phyloP scores from a whole-genome alignment of 1,140 invertebrate genomes.

The Mercenaria mercenaria region DNA sequence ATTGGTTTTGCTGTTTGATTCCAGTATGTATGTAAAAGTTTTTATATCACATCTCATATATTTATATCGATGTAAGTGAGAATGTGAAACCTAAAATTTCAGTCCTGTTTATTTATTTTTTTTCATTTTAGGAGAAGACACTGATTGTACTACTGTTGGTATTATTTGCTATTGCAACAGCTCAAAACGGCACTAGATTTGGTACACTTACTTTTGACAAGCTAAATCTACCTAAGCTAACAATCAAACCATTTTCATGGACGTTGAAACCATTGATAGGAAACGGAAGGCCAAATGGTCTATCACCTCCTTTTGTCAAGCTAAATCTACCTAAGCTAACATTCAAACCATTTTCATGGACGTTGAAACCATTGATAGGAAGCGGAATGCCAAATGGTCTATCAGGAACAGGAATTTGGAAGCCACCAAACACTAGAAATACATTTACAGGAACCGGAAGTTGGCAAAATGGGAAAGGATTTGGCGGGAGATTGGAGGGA shows the following conservation, averaged over 20 bases:
- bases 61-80: no score
- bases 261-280: neutral
- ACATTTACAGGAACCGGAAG: neutral
- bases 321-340: neutral
- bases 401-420: neutral
- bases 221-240: neutral
- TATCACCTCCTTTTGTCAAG: no score
- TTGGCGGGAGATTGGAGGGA: neutral
- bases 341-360: neutral
- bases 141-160: neutral
- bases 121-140: neutral
- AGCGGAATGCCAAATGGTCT: neutral
- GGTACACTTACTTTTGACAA: no score
- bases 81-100: no score
- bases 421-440: neutral
- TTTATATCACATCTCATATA: no score
- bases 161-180: neutral
- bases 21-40: no score
- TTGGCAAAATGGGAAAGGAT: neutral
- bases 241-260: neutral
- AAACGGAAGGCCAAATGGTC: neutral
- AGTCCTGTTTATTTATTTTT: neutral
- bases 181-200: neutral
- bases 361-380: neutral
- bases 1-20: no score